These are phyloP conservation scores for Ivindomyrus marchei DNA, from an alignment of 2,113 vertebrate genomes.

Conservation along the genomic window DNA sequence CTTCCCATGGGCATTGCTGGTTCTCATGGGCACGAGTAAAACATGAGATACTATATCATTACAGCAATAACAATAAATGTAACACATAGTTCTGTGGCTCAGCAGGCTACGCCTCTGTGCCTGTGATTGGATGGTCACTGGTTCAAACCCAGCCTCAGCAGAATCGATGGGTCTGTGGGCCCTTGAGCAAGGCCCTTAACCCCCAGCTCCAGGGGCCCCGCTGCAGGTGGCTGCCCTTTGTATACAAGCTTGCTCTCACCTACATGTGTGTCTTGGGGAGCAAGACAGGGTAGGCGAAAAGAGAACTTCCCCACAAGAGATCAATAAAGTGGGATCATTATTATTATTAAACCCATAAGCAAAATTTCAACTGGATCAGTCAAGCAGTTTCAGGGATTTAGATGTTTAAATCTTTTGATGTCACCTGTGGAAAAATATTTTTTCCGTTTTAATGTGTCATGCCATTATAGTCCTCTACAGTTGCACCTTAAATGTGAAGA, in stretches of 20 bases:
- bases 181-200: neutral
- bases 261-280: neutral
- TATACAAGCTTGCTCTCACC: neutral
- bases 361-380: neutral
- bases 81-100: neutral
- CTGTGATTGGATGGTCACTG: too few species aligned
- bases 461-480: neutral
- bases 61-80: neutral
- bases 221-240: neutral
- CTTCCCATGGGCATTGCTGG: neutral
- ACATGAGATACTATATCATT: neutral
- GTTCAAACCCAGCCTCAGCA: neutral
- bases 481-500: neutral
- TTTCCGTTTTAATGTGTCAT: neutral
- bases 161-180: neutral
- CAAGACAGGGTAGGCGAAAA: neutral
- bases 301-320: neutral
- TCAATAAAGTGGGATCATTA: neutral
- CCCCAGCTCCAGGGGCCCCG: neutral
- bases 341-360: neutral
- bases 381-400: neutral
- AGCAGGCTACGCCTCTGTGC: neutral
- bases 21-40: neutral
- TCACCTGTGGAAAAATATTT: neutral
- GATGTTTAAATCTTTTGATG: neutral